Evolutionary conservation across 2,113 vertebrate species (phyloP), one percentile per base, ranked within the genome.

Genomic region (Pterocles orientalis): DNA sequence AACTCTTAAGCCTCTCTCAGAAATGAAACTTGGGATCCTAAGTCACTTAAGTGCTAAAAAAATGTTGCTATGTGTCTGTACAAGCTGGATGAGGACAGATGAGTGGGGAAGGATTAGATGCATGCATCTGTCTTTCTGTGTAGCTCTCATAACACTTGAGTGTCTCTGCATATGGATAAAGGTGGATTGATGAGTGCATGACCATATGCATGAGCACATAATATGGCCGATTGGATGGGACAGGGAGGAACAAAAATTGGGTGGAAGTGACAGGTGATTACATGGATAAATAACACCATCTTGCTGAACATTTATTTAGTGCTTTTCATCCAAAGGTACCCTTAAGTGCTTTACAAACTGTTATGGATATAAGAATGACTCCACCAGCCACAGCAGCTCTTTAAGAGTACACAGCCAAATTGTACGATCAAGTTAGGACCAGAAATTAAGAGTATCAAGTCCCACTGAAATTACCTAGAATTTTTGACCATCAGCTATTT

Each of bases 291-390:
- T 96, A 97, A 97, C 95, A 95, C 85, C 94, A 94, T 91, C 94
- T 94, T 51, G 66, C 95, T 66, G 91, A 97, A 94, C 88, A 85
- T 96, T 96, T 97, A 96, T 97, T 96, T 95, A 96, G 96, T 95
- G 92, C 96, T 96, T 97, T 97, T 93, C 94, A 96, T 97, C 94
- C 95, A 93, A 87, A 96, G 95, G 86, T 95, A 96, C 92, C 92
- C 92, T 97, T 97, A 97, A 97, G 96, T 96, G 96, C 96, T 96
- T 96, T 96, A 96, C 94, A 96, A 97, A 97, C 95, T 95, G 72
- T 96, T 97, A 97, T 96, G 94, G 92, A 95, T 96, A 91, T 89
- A 96, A 96, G 95, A 97, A 96, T 94, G 92, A 96, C 92, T 97
- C 85, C 70, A 95, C 92, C 94, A 96, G 95, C 83, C 94, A 91